Conservation (phyloP, 2,113 vertebrate species). For the Pseudopodoces humilis region DNA sequence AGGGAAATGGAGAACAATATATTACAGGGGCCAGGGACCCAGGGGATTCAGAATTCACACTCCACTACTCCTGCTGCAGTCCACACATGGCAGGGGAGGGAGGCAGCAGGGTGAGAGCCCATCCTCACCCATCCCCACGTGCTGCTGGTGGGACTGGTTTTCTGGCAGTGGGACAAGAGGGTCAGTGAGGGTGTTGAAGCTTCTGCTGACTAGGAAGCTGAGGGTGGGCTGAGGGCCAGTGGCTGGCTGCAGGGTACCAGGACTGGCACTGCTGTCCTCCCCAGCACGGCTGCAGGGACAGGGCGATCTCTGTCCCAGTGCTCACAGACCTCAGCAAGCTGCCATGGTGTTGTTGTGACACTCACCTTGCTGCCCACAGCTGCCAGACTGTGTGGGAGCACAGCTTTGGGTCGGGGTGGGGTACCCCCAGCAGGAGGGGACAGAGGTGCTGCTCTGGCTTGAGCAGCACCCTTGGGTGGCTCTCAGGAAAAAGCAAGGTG, state of each 20-base stretch:
- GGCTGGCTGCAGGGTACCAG: not conserved
- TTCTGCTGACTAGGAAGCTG: not conserved
- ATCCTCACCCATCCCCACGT: not conserved
- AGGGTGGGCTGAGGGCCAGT: not conserved
- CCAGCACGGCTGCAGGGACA: not conserved
- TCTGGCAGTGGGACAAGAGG: not conserved
- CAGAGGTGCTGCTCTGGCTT: not conserved
- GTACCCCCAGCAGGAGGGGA: not conserved
- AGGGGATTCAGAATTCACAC: conserved; percentile 32
- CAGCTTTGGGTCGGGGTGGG: not conserved
- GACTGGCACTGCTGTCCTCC: not conserved
- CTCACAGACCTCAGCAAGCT: not conserved
- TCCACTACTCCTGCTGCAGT: not conserved
- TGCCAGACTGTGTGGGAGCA: not conserved
- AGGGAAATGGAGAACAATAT: conserved; percentile 47
- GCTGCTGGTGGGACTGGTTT: not conserved
- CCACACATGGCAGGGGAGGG: not conserved
- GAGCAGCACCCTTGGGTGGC: not conserved
- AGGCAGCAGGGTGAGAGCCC: not conserved
- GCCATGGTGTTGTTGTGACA: not conserved
- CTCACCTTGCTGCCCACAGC: not conserved
- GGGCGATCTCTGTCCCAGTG: not conserved
- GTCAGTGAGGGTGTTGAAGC: not conserved
- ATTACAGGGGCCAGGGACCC: not conserved
- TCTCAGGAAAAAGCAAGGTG: not conserved